Evolutionary conservation across 2,113 vertebrate genomes (phyloP).

Genomic region (Chloropsis hardwickii): DNA sequence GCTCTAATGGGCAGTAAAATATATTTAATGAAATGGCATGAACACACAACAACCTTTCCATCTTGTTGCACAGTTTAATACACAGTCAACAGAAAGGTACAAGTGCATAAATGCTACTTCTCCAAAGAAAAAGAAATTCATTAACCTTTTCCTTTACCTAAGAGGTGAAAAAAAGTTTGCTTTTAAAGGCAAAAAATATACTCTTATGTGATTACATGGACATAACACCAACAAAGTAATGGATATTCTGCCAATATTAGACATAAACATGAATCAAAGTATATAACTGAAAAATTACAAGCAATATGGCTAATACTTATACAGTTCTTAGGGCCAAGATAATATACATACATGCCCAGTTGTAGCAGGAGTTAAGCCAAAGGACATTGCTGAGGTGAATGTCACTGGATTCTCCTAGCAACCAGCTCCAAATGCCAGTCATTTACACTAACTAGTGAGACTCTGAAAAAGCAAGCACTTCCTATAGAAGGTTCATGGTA

Average conservation of each 20-base stretch:
- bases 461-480: neutral
- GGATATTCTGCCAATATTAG: neutral
- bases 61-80: neutral
- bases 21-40: neutral
- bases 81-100: neutral
- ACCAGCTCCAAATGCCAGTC: neutral
- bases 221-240: neutral
- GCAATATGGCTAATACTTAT: neutral
- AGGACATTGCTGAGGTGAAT: neutral
- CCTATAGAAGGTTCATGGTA: rapidly evolving
- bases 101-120: neutral
- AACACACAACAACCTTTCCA: neutral
- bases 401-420: neutral
- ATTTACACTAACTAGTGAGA: neutral
- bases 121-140: neutral
- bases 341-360: neutral
- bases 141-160: neutral
- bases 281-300: neutral
- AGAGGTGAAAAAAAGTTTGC: neutral
- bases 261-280: neutral
- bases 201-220: neutral
- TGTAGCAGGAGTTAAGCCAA: neutral
- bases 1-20: neutral
- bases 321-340: neutral
- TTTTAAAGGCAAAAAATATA: neutral